A percentile compares a stretch with the other conserved stretches of the same genome.
Evolutionary conservation across 2,888 invertebrate genomes (phyloP).

Genomic region (Dicranocentrus wangi): DNA sequence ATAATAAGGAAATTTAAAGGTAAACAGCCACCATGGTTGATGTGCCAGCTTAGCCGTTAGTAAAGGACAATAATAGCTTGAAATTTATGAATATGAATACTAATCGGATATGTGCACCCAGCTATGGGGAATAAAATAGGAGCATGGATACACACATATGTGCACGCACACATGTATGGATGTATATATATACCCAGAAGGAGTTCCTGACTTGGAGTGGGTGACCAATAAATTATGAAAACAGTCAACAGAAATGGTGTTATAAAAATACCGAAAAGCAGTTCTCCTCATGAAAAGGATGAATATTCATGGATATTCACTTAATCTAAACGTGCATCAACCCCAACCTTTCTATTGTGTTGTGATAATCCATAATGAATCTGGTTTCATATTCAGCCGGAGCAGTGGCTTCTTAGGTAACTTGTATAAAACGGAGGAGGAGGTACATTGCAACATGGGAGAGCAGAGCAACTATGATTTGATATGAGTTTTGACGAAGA

Average conservation of each 20-base stretch:
- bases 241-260: slow-evolving; percentile 49
- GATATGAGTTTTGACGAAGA: neutral
- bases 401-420: neutral
- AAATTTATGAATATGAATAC: no score
- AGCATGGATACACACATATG: no score
- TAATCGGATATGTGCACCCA: neutral
- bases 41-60: neutral
- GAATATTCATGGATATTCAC: slow-evolving; percentile 29
- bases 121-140: no score
- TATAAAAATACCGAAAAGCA: slow-evolving; percentile 53
- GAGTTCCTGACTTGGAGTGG: slow-evolving; percentile 1
- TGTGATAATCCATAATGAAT: slow-evolving; percentile 39
- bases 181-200: neutral
- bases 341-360: neutral
- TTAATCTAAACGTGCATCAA: neutral
- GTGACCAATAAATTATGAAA: slow-evolving; percentile 56
- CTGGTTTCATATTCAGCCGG: slow-evolving; percentile 34
- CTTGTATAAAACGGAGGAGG: no score
- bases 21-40: neutral
- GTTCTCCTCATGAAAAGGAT: neutral
- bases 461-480: no score
- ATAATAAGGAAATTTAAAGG: no score
- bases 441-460: no score
- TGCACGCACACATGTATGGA: no score
- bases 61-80: neutral